These are phyloP conservation scores for Melanostoma scalare DNA, from an alignment of 2,888 invertebrate species.

Conservation along the genomic window DNA sequence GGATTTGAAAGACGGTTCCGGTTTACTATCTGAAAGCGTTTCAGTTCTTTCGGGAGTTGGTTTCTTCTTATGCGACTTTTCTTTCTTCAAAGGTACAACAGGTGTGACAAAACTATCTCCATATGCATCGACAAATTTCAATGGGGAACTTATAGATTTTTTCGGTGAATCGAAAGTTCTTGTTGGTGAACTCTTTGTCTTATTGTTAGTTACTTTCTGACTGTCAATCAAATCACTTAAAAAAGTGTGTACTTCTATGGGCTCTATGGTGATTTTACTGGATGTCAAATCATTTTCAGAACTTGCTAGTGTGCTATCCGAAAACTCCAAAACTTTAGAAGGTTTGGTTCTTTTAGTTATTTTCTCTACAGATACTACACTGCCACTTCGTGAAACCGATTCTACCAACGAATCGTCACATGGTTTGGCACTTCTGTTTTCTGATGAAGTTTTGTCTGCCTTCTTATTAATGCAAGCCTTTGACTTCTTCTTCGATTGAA, in stretches of 20 bases:
- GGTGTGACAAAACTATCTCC: constrained; percentile 33
- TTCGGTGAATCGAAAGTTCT: constrained; percentile 39
- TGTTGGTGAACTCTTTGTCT: constrained; percentile 34
- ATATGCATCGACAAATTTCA: constrained; percentile 61
- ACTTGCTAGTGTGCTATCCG: background rate
- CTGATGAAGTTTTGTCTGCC: constrained; percentile 5
- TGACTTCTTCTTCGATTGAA: background rate
- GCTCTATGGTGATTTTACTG: constrained; percentile 37
- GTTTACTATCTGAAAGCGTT: constrained; percentile 19
- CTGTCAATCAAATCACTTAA: constrained; percentile 50
- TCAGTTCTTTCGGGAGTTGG: constrained; percentile 27
- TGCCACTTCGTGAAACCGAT: background rate
- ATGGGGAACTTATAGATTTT: constrained; percentile 25
- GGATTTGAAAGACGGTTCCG: constrained; percentile 26
- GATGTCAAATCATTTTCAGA: constrained; percentile 32
- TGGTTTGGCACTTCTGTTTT: constrained; percentile 9
- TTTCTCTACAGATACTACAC: background rate
- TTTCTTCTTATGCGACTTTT: constrained; percentile 53
- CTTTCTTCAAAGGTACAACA: constrained; percentile 29
- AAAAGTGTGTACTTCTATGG: constrained; percentile 34
- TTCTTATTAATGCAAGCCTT: background rate
- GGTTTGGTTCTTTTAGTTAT: constrained; percentile 23
- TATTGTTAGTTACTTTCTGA: constrained; percentile 23
- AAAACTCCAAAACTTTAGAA: constrained; percentile 6
- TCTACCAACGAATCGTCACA: background rate